Conservation (phyloP, 2,888 invertebrate species). For the Amiota communis region DNA sequence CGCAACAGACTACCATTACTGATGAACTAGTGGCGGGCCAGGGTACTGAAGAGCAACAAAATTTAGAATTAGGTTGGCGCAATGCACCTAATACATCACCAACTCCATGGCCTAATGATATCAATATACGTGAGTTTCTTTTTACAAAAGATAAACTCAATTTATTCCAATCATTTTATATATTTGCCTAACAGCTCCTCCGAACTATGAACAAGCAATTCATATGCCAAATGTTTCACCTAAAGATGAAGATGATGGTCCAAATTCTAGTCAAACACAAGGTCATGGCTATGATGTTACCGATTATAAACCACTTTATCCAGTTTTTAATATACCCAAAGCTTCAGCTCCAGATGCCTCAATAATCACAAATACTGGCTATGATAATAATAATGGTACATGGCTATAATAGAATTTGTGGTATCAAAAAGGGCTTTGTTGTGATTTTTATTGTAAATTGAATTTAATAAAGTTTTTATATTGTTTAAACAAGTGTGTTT, state of each 20-base stretch:
- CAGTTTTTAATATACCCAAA: constrained; percentile 61
- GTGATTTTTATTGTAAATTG: not conserved
- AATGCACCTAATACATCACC: not conserved
- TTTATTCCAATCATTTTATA: not conserved
- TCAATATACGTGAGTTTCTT: constrained; percentile 50
- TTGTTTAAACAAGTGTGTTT: too few relatives aligned
- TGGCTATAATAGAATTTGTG: constrained; percentile 43
- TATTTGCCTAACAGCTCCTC: constrained; percentile 58
- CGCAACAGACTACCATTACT: constrained; percentile 30
- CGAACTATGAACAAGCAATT: constrained; percentile 65
- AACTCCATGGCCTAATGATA: constrained; percentile 55
- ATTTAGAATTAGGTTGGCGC: not conserved
- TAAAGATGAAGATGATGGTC: constrained; percentile 37
- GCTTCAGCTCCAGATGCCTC: constrained; percentile 25
- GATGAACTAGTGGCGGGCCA: constrained; percentile 40
- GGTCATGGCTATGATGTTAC: constrained; percentile 41
- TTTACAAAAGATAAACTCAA: not conserved
- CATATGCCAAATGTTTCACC: constrained; percentile 55
- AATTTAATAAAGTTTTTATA: too few relatives aligned
- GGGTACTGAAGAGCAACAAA: constrained; percentile 34
- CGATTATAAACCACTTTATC: constrained; percentile 62
- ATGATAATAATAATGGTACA: constrained; percentile 53
- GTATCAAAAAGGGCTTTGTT: too few relatives aligned
- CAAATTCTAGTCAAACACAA: constrained; percentile 23
- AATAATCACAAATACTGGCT: constrained; percentile 26